Percentiles rank a stretch among this genome's conserved stretches.
phyloP scores from a whole-genome alignment of 2,113 vertebrate genomes.

The Thermophis baileyi region DNA sequence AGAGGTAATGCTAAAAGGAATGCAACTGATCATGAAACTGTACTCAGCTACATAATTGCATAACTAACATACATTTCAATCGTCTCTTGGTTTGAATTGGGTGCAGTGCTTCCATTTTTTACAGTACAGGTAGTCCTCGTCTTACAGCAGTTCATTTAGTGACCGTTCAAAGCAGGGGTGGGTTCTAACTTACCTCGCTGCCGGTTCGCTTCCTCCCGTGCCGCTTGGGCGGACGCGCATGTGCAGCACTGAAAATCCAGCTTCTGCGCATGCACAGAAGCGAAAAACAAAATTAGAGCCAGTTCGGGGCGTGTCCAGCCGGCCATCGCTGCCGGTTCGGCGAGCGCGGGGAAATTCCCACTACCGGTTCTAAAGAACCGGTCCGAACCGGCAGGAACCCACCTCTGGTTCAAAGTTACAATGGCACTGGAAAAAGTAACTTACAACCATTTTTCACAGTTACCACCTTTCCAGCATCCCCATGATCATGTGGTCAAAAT shows the following conservation, averaged over 20 bases:
- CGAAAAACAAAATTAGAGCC: too few relatives aligned
- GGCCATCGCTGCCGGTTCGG: too few relatives aligned
- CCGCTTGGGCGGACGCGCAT: too few relatives aligned
- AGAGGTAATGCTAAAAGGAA: not conserved
- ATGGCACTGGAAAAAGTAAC: not conserved
- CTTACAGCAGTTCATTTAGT: not conserved
- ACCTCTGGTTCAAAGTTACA: not conserved
- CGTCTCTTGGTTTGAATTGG: not conserved
- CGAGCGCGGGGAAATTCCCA: too few relatives aligned
- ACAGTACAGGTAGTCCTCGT: not conserved
- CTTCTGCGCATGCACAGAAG: too few relatives aligned
- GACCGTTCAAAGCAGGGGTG: not conserved
- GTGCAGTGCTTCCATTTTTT: not conserved
- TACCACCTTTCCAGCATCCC: not conserved
- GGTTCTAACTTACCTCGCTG: too few relatives aligned
- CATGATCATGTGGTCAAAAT: not conserved
- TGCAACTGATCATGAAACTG: not conserved
- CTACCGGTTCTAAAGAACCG: too few relatives aligned
- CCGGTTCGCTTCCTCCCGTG: too few relatives aligned
- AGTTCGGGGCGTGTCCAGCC: too few relatives aligned
- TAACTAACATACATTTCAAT: not conserved
- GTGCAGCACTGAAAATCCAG: too few relatives aligned
- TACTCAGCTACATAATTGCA: not conserved
- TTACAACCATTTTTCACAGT: not conserved
- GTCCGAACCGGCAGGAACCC: too few relatives aligned